Percentiles rank a stretch among this genome's conserved stretches.
These are phyloP conservation scores for Caerostris darwini DNA, from an alignment of 1,140 invertebrate species.

Conservation along the genomic window DNA sequence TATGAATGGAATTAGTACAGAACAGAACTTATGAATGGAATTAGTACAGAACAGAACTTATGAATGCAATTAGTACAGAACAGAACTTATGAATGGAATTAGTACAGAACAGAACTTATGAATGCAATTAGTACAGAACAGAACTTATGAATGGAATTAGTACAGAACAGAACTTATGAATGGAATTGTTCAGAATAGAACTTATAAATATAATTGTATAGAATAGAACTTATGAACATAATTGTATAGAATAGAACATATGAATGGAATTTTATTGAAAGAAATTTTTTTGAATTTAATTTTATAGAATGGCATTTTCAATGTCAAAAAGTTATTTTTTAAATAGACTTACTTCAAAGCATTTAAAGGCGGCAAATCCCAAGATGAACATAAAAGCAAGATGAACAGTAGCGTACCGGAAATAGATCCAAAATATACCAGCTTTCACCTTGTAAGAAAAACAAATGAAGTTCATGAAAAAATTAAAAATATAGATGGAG, in stretches of 20 bases:
- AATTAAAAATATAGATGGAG: no score
- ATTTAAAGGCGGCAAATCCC: slow-evolving; percentile 7
- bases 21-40: not conserved
- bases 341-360: slow-evolving; percentile 60
- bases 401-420: slow-evolving; percentile 5
- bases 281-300: no score
- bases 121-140: no score
- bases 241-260: not conserved
- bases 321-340: not conserved
- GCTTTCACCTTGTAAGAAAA: slow-evolving; percentile 47
- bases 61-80: not conserved
- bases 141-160: no score
- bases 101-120: no score
- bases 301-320: no score
- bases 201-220: no score
- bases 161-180: no score
- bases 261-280: not conserved
- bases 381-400: slow-evolving; percentile 29
- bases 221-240: not conserved
- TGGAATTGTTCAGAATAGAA: no score
- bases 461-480: not conserved
- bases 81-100: not conserved
- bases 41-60: not conserved
- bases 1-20: no score
- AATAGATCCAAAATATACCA: slow-evolving; percentile 53